phyloP scores from a whole-genome alignment of 2,113 vertebrate genomes.

The Oceanites oceanicus region DNA sequence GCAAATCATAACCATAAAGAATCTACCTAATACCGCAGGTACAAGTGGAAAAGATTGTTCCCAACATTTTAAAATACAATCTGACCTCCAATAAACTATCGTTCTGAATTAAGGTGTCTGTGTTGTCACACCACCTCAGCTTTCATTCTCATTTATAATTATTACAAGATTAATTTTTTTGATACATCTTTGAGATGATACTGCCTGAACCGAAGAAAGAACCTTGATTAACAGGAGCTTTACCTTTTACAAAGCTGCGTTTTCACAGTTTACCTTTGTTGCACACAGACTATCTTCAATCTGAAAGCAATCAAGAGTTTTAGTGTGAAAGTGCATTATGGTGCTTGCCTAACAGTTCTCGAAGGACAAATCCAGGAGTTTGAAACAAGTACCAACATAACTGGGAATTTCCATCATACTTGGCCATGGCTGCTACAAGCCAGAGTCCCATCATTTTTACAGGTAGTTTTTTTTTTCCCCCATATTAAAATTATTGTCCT shows the following conservation, averaged over 20 bases:
- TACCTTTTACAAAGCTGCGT: background rate
- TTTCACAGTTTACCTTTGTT: background rate
- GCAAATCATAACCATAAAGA: background rate
- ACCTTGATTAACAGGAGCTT: background rate
- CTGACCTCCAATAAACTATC: background rate
- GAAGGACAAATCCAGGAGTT: conserved; percentile 60
- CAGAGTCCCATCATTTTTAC: conserved; percentile 65
- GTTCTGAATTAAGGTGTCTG: background rate
- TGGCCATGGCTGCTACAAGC: conserved; percentile 70
- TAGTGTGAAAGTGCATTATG: conserved; percentile 61
- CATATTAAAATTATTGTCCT: background rate
- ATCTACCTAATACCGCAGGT: background rate
- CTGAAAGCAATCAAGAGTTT: conserved; percentile 51
- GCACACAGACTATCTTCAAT: conserved; percentile 62
- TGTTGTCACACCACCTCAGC: background rate
- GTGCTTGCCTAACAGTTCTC: conserved; percentile 36
- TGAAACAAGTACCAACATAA: conserved; percentile 62
- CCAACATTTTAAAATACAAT: background rate
- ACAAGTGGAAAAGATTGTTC: background rate
- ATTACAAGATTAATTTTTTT: background rate
- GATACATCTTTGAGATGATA: background rate
- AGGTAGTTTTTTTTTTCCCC: conserved; percentile 44
- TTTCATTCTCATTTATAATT: background rate
- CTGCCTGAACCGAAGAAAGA: background rate
- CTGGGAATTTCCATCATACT: conserved; percentile 70